phyloP scores from a whole-genome alignment of 2,113 vertebrate species.

The Notarius lentiginosus region DNA sequence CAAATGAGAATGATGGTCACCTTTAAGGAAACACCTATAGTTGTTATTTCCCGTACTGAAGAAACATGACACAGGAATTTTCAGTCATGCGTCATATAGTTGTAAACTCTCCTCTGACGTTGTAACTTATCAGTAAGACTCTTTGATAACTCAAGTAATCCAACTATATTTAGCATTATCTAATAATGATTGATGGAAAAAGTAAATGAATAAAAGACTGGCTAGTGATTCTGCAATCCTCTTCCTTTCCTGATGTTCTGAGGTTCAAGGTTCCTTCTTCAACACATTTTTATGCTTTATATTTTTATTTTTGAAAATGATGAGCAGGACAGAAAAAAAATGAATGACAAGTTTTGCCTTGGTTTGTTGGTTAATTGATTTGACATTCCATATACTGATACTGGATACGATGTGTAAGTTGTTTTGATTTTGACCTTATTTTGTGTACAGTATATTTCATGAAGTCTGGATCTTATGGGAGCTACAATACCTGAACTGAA shows the following conservation, averaged over 20 bases:
- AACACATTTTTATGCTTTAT: too few relatives aligned
- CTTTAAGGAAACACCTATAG: background rate
- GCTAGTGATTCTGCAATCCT: background rate
- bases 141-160: background rate
- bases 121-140: background rate
- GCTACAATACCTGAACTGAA: background rate
- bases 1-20: background rate
- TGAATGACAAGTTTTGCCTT: background rate
- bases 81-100: background rate
- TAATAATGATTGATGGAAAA: background rate
- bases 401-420: background rate
- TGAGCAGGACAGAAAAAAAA: background rate
- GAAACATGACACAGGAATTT: background rate
- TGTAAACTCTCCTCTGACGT: background rate
- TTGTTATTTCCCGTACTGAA: background rate
- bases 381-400: background rate
- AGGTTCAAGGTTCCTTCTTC: background rate
- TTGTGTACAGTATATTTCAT: background rate
- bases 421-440: background rate
- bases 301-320: background rate
- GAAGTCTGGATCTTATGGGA: background rate
- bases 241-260: background rate
- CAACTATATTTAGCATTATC: constrained; percentile 1
- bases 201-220: constrained; percentile 3
- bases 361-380: background rate